Evolutionary conservation across 2,888 invertebrate genomes (phyloP).

Genomic region (Himalopsyche japonica): DNA sequence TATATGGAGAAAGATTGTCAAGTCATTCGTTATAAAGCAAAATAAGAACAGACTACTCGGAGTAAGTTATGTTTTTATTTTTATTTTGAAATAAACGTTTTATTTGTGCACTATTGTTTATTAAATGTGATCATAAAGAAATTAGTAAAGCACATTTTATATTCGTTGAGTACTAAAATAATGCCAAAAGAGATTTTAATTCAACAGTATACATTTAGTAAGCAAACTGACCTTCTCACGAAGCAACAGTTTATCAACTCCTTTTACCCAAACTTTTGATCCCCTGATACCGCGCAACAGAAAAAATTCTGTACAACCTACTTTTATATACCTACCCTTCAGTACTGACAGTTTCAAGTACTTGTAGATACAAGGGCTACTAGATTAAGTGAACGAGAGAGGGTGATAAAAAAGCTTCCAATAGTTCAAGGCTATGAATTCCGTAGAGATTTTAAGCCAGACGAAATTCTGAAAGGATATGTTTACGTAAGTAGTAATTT

Average conservation of each 20-base stretch:
- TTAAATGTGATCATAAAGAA: no score
- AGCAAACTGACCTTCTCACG: not conserved
- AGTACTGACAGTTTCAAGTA: not conserved
- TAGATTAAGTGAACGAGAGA: not conserved
- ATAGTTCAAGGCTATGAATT: not conserved
- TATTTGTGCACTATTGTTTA: no score
- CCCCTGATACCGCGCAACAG: not conserved
- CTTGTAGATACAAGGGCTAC: not conserved
- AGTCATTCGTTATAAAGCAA: no score
- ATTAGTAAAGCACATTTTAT: no score
- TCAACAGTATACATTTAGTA: not conserved
- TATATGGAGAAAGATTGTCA: no score
- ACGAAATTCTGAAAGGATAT: not conserved
- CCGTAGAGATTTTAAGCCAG: not conserved
- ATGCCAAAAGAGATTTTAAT: not conserved
- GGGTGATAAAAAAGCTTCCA: not conserved
- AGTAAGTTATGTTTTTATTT: no score
- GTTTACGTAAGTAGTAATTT: no score
- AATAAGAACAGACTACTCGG: no score
- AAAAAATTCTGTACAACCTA: conserved; percentile 5
- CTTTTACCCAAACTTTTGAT: not conserved
- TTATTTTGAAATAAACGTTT: no score
- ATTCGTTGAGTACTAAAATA: no score
- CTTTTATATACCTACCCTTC: not conserved
- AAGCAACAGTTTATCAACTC: conserved; percentile 25